Conservation (phyloP, 2,888 invertebrate genomes). For the Sinodicranocentrus sp. region DNA sequence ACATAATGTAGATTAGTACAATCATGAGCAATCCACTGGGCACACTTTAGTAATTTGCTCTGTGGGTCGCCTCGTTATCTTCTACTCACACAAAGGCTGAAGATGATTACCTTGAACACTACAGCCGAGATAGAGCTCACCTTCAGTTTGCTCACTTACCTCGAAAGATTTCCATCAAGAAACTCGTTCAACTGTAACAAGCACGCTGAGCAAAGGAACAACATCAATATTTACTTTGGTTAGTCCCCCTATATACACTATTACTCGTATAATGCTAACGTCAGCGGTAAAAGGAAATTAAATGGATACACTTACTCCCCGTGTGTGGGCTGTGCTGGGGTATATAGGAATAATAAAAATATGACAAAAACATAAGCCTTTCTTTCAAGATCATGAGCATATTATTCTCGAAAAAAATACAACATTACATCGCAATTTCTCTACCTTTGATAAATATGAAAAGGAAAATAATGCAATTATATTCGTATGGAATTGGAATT, state of each 20-base stretch:
- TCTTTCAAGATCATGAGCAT: not conserved
- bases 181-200: conserved; percentile 61
- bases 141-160: conserved; percentile 11
- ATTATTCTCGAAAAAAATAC: too few relatives aligned
- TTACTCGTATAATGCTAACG: too few relatives aligned
- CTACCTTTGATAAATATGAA: too few relatives aligned
- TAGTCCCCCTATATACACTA: conserved; percentile 37
- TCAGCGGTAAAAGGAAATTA: conserved; percentile 40
- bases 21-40: too few relatives aligned
- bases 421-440: too few relatives aligned
- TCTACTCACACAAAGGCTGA: not conserved
- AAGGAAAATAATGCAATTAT: too few relatives aligned
- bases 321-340: too few relatives aligned
- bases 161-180: conserved; percentile 60
- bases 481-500: too few relatives aligned
- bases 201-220: conserved; percentile 40
- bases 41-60: not conserved
- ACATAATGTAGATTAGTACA: too few relatives aligned
- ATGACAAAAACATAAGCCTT: too few relatives aligned
- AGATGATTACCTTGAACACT: conserved; percentile 19
- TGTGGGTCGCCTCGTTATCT: not conserved
- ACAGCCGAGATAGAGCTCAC: not conserved
- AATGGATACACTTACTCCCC: too few relatives aligned
- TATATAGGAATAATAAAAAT: too few relatives aligned
- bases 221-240: conserved; percentile 56